A percentile compares a stretch with the other conserved stretches of the same genome.
phyloP scores from a whole-genome alignment of 2,797 vertebrate genomes.

The Danionella dracula region DNA sequence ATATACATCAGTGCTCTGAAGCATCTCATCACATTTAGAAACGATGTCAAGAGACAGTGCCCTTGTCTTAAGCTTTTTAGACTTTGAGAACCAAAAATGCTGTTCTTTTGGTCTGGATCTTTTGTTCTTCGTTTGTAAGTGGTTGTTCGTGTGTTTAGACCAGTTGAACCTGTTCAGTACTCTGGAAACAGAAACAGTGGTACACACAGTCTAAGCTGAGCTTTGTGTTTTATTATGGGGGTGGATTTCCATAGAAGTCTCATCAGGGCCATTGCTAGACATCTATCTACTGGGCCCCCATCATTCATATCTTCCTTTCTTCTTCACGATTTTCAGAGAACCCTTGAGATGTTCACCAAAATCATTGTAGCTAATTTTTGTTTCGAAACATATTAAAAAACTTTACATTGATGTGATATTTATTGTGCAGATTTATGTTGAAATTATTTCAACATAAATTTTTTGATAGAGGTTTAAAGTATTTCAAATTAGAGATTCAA shows the following conservation, averaged over 20 bases:
- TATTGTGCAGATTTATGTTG: no score
- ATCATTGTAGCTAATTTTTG: no score
- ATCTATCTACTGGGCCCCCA: no score
- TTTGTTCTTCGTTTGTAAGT: conserved; percentile 19
- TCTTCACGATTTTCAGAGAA: no score
- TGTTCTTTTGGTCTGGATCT: conserved; percentile 21
- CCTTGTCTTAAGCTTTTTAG: background rate
- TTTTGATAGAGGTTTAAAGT: no score
- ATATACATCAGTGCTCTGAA: background rate
- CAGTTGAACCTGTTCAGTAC: conserved; percentile 60
- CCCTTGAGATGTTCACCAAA: no score
- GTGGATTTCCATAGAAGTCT: conserved; percentile 34
- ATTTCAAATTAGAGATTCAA: no score
- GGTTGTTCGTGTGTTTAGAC: conserved; percentile 54
- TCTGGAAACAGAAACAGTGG: conserved; percentile 57
- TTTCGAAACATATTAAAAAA: no score
- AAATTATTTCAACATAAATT: no score
- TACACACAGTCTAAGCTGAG: conserved; percentile 30
- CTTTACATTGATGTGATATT: no score
- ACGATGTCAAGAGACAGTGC: background rate
- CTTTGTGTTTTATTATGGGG: conserved; percentile 12
- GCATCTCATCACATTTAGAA: background rate
- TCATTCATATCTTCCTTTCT: no score
- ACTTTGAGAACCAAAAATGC: background rate
- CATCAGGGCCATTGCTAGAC: no score